Evolutionary conservation across 2,113 vertebrate genomes (phyloP), one percentile per base, ranked within the genome.

Genomic region (Neodontobutis hainanensis): DNA sequence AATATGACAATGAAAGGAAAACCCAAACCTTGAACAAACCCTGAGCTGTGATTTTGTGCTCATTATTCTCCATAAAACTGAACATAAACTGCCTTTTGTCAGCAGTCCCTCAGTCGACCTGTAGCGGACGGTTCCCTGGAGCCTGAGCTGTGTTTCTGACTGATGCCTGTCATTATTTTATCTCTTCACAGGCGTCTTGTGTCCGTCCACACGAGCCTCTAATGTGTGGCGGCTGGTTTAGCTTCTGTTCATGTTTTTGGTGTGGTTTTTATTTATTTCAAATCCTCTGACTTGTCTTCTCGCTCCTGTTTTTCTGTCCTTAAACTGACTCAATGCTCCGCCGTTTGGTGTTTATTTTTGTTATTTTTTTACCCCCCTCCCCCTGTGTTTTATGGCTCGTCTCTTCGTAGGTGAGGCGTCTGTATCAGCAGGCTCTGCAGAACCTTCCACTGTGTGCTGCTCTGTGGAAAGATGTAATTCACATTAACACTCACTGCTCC

Each of bases 381-480:
- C n/a, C 44, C 40, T 42, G 72, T 68, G 62, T 65, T 70, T 53
- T 38, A 8, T 4, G 65, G 34, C 61, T 32, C 45, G 61, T 62
- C 56, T 68, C 49, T 40, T 66, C 47, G 0, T 64, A 98, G 96
- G 95, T 97, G 72, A 92, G 95, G 66, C 95, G 91, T 75, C 94
- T 97, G 76, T 98, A 95, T 89, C 94, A 95, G 85, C 95, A 96
- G 88, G 96, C 96, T 72, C 92, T 97, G 77, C 94, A 94, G 82
- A 94, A 95, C 91, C 94, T 99, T 80, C 96, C 96, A 49, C 95
- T 98, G 80, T 97, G 94, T 89, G 96, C 96, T 83, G 91, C 93
- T 89, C 95, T 98, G 75, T 98, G 97, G 97, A 98, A 94, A 96
- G 93, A 98, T 97, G 97, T 99, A 97, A 99, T 81, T 85, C 3